Conservation (phyloP, 2,888 invertebrate genomes). For the Ceriagrion tenellum region DNA sequence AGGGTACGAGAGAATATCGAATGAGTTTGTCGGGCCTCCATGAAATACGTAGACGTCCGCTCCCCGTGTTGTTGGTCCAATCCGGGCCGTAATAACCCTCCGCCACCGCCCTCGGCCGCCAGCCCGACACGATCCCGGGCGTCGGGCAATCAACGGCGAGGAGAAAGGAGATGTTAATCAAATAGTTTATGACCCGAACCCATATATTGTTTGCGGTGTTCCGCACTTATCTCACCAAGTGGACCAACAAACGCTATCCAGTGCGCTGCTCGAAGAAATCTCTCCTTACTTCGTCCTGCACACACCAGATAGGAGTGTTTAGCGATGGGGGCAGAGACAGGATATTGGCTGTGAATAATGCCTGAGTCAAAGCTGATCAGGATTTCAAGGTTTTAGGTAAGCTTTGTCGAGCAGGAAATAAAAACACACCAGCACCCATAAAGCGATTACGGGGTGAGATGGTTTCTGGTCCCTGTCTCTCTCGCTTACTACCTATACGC, state of each 20-base stretch:
- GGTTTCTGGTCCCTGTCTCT: too few species aligned
- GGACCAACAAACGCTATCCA: neutral
- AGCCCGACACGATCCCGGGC: neutral
- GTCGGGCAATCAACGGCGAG: neutral
- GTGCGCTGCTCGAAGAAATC: neutral
- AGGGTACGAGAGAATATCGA: neutral
- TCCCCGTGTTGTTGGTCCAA: neutral
- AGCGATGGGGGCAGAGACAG: neutral
- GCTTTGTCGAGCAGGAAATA: too few species aligned
- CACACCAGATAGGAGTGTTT: neutral
- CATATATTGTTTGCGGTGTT: neutral
- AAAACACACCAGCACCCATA: too few species aligned
- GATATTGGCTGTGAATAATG: neutral
- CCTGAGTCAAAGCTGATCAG: neutral
- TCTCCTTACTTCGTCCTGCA: neutral
- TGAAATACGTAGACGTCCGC: neutral
- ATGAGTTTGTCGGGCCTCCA: neutral
- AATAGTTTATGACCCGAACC: neutral
- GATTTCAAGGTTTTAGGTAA: neutral
- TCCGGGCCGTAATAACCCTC: neutral
- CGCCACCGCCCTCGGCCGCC: neutral
- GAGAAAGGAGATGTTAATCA: neutral
- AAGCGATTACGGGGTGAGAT: too few species aligned
- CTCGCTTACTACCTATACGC: too few species aligned
- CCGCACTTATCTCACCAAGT: neutral